Evolutionary conservation across 2,888 invertebrate genomes (phyloP).

Genomic region (Trachelus stipa): DNA sequence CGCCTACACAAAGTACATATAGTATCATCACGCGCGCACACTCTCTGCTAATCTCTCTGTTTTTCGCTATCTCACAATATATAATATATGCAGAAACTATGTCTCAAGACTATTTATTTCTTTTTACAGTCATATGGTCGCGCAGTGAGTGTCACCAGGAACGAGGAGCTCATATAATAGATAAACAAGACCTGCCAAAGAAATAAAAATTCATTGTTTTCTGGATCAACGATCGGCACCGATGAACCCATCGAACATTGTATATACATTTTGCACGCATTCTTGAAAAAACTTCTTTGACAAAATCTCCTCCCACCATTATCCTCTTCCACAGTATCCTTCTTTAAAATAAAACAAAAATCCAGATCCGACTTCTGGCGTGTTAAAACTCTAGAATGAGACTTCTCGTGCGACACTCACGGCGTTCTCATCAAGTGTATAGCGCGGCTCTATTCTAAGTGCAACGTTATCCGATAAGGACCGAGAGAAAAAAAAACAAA

Average conservation of each 20-base stretch:
- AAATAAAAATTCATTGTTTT: background rate
- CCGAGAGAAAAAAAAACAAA: background rate
- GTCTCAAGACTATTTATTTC: conserved; percentile 4
- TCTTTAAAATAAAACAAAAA: background rate
- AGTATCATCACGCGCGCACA: background rate
- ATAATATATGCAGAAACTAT: conserved; percentile 19
- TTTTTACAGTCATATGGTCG: conserved; percentile 9
- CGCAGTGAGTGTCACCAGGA: background rate
- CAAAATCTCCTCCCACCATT: background rate
- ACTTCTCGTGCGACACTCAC: background rate
- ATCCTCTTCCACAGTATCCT: background rate
- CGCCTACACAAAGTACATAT: background rate
- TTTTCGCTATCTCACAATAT: conserved; percentile 28
- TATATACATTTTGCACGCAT: conserved; percentile 24
- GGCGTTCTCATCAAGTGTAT: background rate
- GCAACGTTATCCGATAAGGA: background rate
- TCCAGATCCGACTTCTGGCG: background rate
- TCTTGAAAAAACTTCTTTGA: background rate
- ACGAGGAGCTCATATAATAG: background rate
- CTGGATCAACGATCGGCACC: background rate
- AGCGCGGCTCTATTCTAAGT: background rate
- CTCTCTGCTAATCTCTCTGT: conserved; percentile 7
- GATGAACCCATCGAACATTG: background rate
- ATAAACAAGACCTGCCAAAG: background rate
- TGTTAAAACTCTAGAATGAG: background rate